Evolutionary conservation across 64 coral and sea anemone genomes (phyloP).

Genomic region (Dendronephthya gigantea): DNA sequence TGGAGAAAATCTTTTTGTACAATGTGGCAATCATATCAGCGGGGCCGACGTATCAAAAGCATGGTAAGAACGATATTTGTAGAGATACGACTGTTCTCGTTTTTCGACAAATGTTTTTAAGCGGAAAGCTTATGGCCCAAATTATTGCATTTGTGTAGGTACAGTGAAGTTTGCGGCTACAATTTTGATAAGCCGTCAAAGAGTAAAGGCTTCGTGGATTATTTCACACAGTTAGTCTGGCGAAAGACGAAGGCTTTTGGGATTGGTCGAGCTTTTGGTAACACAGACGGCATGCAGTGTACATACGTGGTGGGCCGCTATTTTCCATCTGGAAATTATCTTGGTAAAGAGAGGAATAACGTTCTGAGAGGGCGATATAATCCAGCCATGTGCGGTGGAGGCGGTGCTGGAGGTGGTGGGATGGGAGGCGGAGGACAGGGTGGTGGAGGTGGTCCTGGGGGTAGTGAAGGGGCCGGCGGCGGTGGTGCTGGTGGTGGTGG

Average conservation of each 20-base stretch:
- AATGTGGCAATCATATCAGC: not conserved
- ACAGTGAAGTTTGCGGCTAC: constrained; percentile 4
- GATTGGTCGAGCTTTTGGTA: not conserved
- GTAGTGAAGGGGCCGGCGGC: not conserved
- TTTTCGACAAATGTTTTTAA: too few relatives aligned
- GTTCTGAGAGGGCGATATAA: not conserved
- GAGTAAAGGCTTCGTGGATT: not conserved
- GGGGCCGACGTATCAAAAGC: not conserved
- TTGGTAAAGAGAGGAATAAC: not conserved
- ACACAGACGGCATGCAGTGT: not conserved
- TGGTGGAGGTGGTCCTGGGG: not conserved
- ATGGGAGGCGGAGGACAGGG: not conserved
- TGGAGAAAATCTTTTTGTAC: not conserved
- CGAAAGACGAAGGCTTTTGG: not conserved
- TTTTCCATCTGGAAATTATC: not conserved
- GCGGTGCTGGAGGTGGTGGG: not conserved
- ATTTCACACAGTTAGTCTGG: not conserved
- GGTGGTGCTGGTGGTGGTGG: not conserved
- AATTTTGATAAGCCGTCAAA: not conserved
- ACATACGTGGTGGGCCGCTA: not conserved
- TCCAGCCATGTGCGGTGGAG: not conserved
- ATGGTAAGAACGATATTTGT: too few relatives aligned
- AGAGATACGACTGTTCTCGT: too few relatives aligned
- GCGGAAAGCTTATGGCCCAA: not conserved
- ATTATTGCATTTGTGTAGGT: not conserved